phyloP scores from a whole-genome alignment of 2,113 vertebrate species.

The Parus major region DNA sequence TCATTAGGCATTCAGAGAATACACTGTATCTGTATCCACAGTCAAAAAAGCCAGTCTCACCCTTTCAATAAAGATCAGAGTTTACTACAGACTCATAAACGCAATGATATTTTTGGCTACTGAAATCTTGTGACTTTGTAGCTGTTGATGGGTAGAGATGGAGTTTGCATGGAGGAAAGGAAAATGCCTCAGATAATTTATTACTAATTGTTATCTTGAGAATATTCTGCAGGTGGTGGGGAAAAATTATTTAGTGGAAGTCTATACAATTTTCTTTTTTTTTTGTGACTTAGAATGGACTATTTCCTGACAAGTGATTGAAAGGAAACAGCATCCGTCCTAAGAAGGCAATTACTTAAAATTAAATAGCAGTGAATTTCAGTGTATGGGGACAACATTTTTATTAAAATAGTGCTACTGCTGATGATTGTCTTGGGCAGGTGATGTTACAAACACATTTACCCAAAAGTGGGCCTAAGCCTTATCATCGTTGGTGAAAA shows the following conservation, averaged over 20 bases:
- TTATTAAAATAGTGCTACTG: not conserved
- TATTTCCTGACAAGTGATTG: not conserved
- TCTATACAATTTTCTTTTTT: not conserved
- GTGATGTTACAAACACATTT: not conserved
- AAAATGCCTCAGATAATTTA: not conserved
- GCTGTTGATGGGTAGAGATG: not conserved
- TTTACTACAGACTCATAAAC: slow-evolving; percentile 32
- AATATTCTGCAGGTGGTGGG: not conserved
- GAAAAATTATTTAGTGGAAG: not conserved
- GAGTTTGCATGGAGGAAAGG: not conserved
- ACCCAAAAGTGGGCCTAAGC: not conserved
- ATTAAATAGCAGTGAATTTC: not conserved
- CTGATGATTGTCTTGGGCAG: not conserved
- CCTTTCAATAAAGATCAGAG: slow-evolving; percentile 40
- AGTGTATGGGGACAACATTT: not conserved
- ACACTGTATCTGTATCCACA: not conserved
- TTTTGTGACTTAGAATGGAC: not conserved
- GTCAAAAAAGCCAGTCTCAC: not conserved
- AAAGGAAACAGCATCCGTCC: not conserved
- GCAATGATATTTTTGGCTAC: slow-evolving; percentile 28
- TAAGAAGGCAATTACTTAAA: not conserved
- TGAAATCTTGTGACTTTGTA: slow-evolving; percentile 50
- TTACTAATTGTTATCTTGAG: not conserved
- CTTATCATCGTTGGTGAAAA: not conserved
- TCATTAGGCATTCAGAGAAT: slow-evolving; percentile 35